Conservation (phyloP, 2,113 vertebrate genomes). For the Dermatemys mawii region DNA sequence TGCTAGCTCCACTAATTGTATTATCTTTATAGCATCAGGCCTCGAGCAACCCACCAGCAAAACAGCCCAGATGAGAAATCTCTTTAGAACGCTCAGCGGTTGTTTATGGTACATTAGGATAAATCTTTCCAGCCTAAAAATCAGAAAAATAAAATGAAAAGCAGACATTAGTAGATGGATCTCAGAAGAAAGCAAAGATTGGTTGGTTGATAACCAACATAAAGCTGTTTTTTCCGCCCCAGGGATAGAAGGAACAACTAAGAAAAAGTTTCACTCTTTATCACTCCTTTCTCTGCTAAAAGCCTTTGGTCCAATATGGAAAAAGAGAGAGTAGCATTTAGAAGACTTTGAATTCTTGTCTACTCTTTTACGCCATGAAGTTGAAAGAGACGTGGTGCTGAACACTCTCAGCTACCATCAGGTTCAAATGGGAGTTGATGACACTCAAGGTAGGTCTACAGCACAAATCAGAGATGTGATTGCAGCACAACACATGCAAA, state of each 20-base stretch:
- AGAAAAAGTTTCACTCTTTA: background rate
- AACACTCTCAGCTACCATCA: background rate
- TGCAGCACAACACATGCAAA: background rate
- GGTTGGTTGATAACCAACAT: background rate
- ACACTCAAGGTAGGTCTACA: background rate
- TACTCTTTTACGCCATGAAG: background rate
- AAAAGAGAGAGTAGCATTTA: background rate
- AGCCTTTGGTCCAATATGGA: background rate
- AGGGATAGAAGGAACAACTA: background rate
- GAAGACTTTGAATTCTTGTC: background rate
- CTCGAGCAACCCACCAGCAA: constrained; percentile 83
- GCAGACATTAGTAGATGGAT: background rate
- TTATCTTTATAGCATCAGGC: constrained; percentile 74
- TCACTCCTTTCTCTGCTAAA: background rate
- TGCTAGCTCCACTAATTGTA: constrained; percentile 73
- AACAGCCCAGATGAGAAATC: constrained; percentile 83
- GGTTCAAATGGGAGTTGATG: background rate
- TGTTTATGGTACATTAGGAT: constrained; percentile 77
- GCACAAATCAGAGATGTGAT: background rate
- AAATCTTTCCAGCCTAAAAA: constrained; percentile 82
- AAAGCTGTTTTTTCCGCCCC: background rate
- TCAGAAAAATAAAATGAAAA: constrained; percentile 27
- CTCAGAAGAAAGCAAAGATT: constrained; percentile 2
- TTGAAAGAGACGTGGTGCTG: background rate
- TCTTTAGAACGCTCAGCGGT: constrained; percentile 76